phyloP scores from a whole-genome alignment of 2,888 invertebrate genomes.

The Clusia tigrina region DNA sequence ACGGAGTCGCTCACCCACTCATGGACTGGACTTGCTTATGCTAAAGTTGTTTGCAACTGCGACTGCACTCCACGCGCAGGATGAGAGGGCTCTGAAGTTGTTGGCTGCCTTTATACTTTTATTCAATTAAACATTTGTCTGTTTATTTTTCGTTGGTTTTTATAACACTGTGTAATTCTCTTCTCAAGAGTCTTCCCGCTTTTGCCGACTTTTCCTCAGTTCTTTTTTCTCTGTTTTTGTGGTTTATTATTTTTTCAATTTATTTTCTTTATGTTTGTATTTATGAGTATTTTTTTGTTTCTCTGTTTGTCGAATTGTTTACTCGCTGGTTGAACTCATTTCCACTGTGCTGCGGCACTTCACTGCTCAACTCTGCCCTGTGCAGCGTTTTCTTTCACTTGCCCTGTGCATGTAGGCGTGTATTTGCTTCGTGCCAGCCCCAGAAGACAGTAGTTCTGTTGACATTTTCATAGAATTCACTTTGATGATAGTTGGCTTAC shows the following conservation, averaged over 20 bases:
- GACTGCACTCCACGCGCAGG: too few relatives aligned
- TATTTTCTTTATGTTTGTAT: not conserved
- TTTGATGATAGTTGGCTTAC: not conserved
- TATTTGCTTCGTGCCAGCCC: not conserved
- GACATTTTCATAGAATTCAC: not conserved
- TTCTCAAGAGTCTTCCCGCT: not conserved
- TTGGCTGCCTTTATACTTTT: constrained; percentile 9
- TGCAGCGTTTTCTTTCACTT: not conserved
- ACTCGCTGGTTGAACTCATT: not conserved
- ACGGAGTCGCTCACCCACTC: too few relatives aligned
- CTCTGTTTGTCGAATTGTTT: not conserved
- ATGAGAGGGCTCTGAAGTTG: too few relatives aligned
- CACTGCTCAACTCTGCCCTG: not conserved
- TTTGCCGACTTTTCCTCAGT: not conserved
- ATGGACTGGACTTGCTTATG: too few relatives aligned
- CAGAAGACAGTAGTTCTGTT: constrained; percentile 8
- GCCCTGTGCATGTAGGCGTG: not conserved
- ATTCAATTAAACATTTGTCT: constrained; percentile 4
- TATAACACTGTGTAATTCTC: not conserved
- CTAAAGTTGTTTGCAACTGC: too few relatives aligned
- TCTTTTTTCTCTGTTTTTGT: not conserved
- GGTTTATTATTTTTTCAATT: not conserved
- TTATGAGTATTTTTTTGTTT: not conserved
- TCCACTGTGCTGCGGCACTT: not conserved
- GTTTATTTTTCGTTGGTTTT: not conserved